These are phyloP conservation scores for Dasypogon diadema DNA, from an alignment of 2,888 invertebrate species.

Conservation along the genomic window DNA sequence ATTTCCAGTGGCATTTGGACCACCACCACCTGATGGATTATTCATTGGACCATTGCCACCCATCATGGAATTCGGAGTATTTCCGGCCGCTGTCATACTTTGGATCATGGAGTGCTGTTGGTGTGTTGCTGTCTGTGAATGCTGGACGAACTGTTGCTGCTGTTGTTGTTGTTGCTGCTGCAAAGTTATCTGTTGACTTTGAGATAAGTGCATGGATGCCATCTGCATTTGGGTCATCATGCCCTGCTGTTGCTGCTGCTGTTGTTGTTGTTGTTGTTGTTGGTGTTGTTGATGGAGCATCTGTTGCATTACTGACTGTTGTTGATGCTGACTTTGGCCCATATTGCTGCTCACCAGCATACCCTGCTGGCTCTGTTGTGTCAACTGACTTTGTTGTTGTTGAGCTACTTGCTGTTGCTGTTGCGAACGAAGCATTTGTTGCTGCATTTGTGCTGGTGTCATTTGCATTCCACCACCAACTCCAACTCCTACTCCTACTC, in stretches of 20 bases:
- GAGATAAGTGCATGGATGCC: slow-evolving; percentile 78
- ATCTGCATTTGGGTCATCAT: slow-evolving; percentile 70
- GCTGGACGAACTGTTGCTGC: slow-evolving; percentile 66
- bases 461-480: slow-evolving; percentile 63
- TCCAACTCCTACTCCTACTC: slow-evolving; percentile 56
- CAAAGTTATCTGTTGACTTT: slow-evolving; percentile 76
- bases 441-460: slow-evolving; percentile 71
- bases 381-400: slow-evolving; percentile 69
- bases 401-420: slow-evolving; percentile 69
- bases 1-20: not conserved
- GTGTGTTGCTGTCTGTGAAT: slow-evolving; percentile 63
- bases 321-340: slow-evolving; percentile 53
- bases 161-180: slow-evolving; percentile 64
- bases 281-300: slow-evolving; percentile 64
- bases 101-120: slow-evolving; percentile 67
- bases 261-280: slow-evolving; percentile 60
- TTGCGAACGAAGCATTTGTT: slow-evolving; percentile 68
- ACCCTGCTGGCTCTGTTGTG: slow-evolving; percentile 62
- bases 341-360: slow-evolving; percentile 64
- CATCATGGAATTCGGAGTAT: slow-evolving; percentile 42
- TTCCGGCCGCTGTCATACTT: slow-evolving; percentile 56
- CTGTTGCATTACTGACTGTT: slow-evolving; percentile 63
- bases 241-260: slow-evolving; percentile 58
- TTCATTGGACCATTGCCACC: slow-evolving; percentile 27
- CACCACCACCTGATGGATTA: slow-evolving; percentile 54